Conservation (phyloP, 92 coral and sea anemone species). For the Blastomussa wellsi region DNA sequence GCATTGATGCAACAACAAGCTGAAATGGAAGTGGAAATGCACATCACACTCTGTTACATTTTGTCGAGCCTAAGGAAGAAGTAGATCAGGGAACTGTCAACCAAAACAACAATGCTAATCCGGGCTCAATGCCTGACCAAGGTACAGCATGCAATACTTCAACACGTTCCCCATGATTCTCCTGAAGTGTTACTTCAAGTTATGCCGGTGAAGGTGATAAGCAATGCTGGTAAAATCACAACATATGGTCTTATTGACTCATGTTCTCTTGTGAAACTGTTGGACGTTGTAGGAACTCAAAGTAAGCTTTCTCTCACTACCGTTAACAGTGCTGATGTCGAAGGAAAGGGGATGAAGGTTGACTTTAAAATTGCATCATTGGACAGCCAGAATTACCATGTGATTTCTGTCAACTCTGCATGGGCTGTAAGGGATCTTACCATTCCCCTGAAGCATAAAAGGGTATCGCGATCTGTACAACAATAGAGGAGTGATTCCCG, state of each 20-base stretch:
- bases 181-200: constrained; percentile 34
- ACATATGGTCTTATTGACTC: constrained; percentile 60
- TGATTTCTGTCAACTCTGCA: constrained; percentile 49
- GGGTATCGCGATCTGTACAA: constrained; percentile 24
- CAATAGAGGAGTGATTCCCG: constrained; percentile 59
- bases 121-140: background rate
- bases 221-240: constrained; percentile 38
- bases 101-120: background rate
- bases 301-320: constrained; percentile 54
- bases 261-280: constrained; percentile 21
- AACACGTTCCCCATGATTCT: background rate
- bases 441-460: constrained; percentile 58
- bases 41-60: constrained; percentile 58
- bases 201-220: constrained; percentile 51
- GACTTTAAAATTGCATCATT: constrained; percentile 48
- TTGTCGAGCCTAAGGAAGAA: constrained; percentile 9
- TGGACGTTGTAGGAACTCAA: constrained; percentile 41
- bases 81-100: constrained; percentile 2
- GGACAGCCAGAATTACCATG: constrained; percentile 26
- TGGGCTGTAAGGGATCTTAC: constrained; percentile 66
- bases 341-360: constrained; percentile 43
- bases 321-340: constrained; percentile 34
- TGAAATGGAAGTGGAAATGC: constrained; percentile 61
- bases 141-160: background rate
- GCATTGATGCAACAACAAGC: constrained; percentile 9